Evolutionary conservation across 2,113 vertebrate genomes (phyloP).

Genomic region (Tapirus terrestris): DNA sequence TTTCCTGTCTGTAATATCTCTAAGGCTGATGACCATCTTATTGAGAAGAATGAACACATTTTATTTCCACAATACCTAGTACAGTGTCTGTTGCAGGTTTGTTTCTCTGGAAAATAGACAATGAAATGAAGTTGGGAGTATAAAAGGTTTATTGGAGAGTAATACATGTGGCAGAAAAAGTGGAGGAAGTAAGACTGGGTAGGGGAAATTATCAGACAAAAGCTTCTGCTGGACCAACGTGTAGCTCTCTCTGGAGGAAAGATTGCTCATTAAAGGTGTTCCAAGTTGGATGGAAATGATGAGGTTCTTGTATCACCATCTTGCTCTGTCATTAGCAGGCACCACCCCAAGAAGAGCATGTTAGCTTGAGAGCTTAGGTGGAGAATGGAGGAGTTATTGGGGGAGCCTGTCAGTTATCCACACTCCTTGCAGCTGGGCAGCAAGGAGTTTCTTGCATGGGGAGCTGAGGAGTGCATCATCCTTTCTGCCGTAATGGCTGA

Average conservation of each 20-base stretch:
- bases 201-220: not conserved
- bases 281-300: not conserved
- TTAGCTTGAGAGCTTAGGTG: not conserved
- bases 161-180: not conserved
- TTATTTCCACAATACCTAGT: not conserved
- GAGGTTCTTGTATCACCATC: not conserved
- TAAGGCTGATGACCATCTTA: not conserved
- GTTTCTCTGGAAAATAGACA: not conserved
- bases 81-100: not conserved
- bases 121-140: not conserved
- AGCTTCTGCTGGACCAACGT: not conserved
- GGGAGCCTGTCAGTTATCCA: no score
- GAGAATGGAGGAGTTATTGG: not conserved
- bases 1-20: not conserved
- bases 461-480: not conserved
- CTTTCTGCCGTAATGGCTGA: not conserved
- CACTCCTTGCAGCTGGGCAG: not conserved
- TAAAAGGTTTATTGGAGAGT: not conserved
- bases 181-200: not conserved
- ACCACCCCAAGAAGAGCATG: not conserved
- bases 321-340: not conserved
- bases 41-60: not conserved
- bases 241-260: no score
- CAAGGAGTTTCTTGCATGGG: not conserved
- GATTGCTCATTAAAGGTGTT: not conserved